Conservation (phyloP, 2,888 invertebrate genomes). For the Notodonta dromedarius region DNA sequence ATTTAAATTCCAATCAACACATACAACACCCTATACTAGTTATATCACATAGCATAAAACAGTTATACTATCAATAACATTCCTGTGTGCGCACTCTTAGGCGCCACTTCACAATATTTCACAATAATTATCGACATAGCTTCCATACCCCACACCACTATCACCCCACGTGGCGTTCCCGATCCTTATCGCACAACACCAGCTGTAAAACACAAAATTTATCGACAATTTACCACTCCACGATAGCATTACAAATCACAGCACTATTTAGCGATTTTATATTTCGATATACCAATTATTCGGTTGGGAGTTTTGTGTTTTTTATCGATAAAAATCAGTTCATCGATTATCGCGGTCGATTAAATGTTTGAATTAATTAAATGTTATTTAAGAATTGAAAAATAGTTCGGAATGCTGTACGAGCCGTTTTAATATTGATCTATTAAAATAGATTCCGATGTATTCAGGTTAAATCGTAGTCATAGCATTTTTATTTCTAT, state of each 20-base stretch:
- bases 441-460: background rate
- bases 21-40: background rate
- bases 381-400: conserved; percentile 14
- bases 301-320: conserved; percentile 29
- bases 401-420: background rate
- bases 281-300: conserved; percentile 56
- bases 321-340: conserved; percentile 29
- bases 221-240: conserved; percentile 76
- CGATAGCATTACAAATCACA: conserved; percentile 78
- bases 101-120: conserved; percentile 23
- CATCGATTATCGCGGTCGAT: conserved; percentile 34
- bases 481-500: background rate
- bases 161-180: conserved; percentile 77
- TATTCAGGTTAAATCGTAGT: background rate
- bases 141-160: conserved; percentile 51
- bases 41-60: conserved; percentile 19
- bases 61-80: conserved; percentile 33
- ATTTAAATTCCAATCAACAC: background rate
- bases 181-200: conserved; percentile 76
- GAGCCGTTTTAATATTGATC: background rate
- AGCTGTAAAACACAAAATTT: conserved; percentile 83
- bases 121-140: conserved; percentile 37
- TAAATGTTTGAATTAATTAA: conserved; percentile 37
- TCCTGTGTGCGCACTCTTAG: conserved; percentile 12
- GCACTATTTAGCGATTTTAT: conserved; percentile 64